Evolutionary conservation across 2,888 invertebrate species (phyloP).

Genomic region (Neuroscelio doddi): DNA sequence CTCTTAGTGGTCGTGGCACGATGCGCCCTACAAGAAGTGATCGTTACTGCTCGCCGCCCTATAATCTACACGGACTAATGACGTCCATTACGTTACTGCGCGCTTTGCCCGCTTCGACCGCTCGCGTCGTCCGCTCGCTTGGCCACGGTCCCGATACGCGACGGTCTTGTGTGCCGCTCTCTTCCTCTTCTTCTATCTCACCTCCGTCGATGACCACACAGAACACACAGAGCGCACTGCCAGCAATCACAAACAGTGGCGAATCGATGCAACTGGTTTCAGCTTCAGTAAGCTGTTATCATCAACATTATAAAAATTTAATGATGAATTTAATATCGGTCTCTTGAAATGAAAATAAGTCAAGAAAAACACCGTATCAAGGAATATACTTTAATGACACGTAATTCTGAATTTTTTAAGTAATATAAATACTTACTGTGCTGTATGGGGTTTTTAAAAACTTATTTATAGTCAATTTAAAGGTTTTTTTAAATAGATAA

Average conservation of each 20-base stretch:
- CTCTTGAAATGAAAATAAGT: too few species aligned
- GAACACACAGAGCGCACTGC: slow-evolving; percentile 49
- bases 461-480: too few species aligned
- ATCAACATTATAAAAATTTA: neutral
- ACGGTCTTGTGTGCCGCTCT: slow-evolving; percentile 55
- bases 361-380: too few species aligned
- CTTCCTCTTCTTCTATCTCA: slow-evolving; percentile 32
- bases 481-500: too few species aligned
- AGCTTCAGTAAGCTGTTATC: neutral
- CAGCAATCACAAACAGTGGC: slow-evolving; percentile 39
- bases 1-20: slow-evolving; percentile 56
- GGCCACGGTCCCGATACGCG: slow-evolving; percentile 65
- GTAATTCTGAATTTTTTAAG: too few species aligned
- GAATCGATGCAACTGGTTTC: slow-evolving; percentile 26
- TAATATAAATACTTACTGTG: too few species aligned
- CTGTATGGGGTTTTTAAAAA: too few species aligned
- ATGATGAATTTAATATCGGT: too few species aligned
- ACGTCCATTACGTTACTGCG: slow-evolving; percentile 72
- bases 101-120: slow-evolving; percentile 58
- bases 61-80: slow-evolving; percentile 72
- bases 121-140: slow-evolving; percentile 63
- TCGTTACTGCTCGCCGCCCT: slow-evolving; percentile 72
- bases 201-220: slow-evolving; percentile 48
- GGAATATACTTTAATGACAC: too few species aligned
- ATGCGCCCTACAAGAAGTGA: slow-evolving; percentile 70